phyloP scores from a whole-genome alignment of 2,113 vertebrate species.

The Pedetes capensis region DNA sequence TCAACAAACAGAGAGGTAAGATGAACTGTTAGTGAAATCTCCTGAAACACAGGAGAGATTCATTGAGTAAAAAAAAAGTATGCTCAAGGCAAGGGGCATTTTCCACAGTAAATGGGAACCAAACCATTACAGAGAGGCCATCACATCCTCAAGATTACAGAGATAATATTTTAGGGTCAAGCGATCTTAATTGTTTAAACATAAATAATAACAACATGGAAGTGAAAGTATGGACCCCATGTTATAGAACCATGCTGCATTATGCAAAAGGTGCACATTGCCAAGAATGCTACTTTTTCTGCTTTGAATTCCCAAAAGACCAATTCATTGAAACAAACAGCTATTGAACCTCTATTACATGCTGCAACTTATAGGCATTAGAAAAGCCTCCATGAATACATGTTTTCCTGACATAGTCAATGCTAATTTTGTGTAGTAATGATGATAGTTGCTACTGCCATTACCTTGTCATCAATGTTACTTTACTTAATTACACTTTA shows the following conservation, averaged over 20 bases:
- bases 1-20: neutral
- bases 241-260: too few relatives aligned
- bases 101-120: neutral
- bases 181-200: neutral
- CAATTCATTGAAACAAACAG: neutral
- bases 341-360: too few relatives aligned
- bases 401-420: too few relatives aligned
- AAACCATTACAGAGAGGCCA: neutral
- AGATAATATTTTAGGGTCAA: neutral
- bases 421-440: too few relatives aligned
- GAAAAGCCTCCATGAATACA: too few relatives aligned
- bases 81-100: neutral
- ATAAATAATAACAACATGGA: neutral
- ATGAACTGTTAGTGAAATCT: neutral
- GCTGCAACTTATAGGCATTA: too few relatives aligned
- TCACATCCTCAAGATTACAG: neutral
- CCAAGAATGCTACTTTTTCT: neutral
- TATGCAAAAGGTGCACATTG: neutral
- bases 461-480: neutral
- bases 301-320: neutral
- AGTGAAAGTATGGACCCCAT: neutral
- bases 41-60: neutral
- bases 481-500: neutral
- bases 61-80: neutral
- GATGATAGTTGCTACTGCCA: neutral